Base-by-base conservation (phyloP, 1,140 invertebrate species). In the Telenomus remus region DNA sequence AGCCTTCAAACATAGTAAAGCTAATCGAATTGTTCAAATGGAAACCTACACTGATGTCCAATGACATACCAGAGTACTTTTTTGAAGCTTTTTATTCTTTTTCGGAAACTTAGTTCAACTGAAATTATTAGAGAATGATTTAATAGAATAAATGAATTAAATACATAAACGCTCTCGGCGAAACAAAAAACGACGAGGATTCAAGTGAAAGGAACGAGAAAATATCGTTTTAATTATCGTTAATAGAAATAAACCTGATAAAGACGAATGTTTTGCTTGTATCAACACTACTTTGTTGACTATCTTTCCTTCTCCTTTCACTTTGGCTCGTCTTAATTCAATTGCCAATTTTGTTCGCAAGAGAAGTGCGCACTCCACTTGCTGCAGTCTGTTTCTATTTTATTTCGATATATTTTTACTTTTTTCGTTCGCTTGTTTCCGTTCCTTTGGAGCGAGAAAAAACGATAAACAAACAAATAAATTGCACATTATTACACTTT, bases 321-420 rank as follows among this genome's bases (percentile, higher is more conserved):
- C 43, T 43, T 43, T 48, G 55, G 37, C 69, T 69, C 50, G 60
- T 77, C 64, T 77, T 77, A 72, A 73, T 72, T 72, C 69, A 64
- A 69, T 77, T 77, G 57, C 69, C 48, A 53, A 68, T 27, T 72
- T 72, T 59, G 69, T 65, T 56, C 27, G 15, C 44, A 3, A 51
- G 61, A 68, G 63, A 76, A 49, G 42, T 33, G 14, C 56, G 63
- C 55, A 27, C 19, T 27, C 59, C 63, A 51, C 43, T 53, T 63
- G 39, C 39, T 69, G 57, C 57, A 9, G 9, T 64, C 13, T 55
- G 9, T 50, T 56, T 61, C 59, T 70, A 37, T 14, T 56, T 56
- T 9, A 13, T 56, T 65, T 48, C 10, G 7, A 4, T 51, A n/a
- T n/a, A 12, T 42, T 42, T 49, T 49, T 14, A 19, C 51, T 27